Conservation (phyloP, 2,888 invertebrate species). For the Dione vanillae region DNA sequence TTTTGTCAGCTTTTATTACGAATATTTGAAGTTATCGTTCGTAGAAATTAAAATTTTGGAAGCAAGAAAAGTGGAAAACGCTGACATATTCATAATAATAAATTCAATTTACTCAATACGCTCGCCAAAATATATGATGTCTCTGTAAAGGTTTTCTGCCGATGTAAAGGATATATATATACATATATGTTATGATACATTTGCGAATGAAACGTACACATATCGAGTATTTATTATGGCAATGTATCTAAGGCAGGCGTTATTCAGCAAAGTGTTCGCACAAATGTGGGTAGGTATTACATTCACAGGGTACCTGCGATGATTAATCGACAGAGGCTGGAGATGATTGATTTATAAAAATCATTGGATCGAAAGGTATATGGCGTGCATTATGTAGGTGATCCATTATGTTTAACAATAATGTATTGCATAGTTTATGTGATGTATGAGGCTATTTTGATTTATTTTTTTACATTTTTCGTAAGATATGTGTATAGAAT, state of each 20-base stretch:
- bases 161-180: constrained; percentile 6
- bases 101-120: constrained; percentile 30
- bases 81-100: constrained; percentile 20
- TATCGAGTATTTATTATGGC: constrained; percentile 29
- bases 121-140: constrained; percentile 5
- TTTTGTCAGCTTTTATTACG: background rate
- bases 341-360: constrained; percentile 42
- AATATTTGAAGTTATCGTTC: background rate
- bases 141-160: constrained; percentile 17
- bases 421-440: constrained; percentile 10
- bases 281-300: constrained; percentile 36
- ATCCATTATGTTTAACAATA: constrained; percentile 19
- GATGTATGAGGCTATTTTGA: background rate
- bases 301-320: constrained; percentile 43
- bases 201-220: constrained; percentile 20
- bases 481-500: no score
- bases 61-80: constrained; percentile 8
- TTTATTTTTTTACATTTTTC: background rate
- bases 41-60: constrained; percentile 10
- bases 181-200: constrained; percentile 6
- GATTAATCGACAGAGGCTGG: constrained; percentile 41
- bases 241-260: constrained; percentile 21
- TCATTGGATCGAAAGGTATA: constrained; percentile 38
- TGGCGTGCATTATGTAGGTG: constrained; percentile 21
- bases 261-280: constrained; percentile 32